phyloP scores from a whole-genome alignment of 2,113 vertebrate species.

The Xenus cinereus region DNA sequence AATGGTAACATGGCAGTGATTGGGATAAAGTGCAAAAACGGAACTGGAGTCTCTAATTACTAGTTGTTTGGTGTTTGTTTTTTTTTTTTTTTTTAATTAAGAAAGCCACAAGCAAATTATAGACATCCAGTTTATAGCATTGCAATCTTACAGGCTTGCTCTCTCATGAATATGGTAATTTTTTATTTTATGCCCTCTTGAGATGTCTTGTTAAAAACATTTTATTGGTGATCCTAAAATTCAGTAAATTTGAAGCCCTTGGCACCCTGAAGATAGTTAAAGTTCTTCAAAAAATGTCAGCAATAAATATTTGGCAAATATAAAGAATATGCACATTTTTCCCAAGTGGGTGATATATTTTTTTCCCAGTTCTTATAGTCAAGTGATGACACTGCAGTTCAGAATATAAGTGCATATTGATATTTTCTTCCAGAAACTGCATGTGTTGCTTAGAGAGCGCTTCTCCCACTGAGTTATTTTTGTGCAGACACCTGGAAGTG shows the following conservation, averaged over 20 bases:
- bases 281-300: constrained; percentile 78
- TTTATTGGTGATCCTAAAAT: constrained; percentile 84
- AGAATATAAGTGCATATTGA: constrained; percentile 77
- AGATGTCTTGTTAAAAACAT: constrained; percentile 86
- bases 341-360: constrained; percentile 76
- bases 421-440: constrained; percentile 74
- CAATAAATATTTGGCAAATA: constrained; percentile 79
- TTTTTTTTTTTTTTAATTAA: constrained; percentile 79
- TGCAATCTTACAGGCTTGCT: constrained; percentile 79
- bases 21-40: constrained; percentile 73
- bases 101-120: constrained; percentile 81
- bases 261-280: constrained; percentile 80
- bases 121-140: constrained; percentile 81
- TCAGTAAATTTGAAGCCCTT: constrained; percentile 81
- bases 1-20: constrained; percentile 61
- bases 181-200: constrained; percentile 84
- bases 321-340: constrained; percentile 84
- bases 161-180: constrained; percentile 89
- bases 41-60: constrained; percentile 79
- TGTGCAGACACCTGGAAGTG: constrained; percentile 88
- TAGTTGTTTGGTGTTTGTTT: background rate
- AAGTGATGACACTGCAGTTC: constrained; percentile 81
- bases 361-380: constrained; percentile 67
- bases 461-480: constrained; percentile 81
- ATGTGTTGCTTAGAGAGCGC: constrained; percentile 59